Base-by-base conservation (phyloP, 1,140 invertebrate species). In the Drosophila teissieri region DNA sequence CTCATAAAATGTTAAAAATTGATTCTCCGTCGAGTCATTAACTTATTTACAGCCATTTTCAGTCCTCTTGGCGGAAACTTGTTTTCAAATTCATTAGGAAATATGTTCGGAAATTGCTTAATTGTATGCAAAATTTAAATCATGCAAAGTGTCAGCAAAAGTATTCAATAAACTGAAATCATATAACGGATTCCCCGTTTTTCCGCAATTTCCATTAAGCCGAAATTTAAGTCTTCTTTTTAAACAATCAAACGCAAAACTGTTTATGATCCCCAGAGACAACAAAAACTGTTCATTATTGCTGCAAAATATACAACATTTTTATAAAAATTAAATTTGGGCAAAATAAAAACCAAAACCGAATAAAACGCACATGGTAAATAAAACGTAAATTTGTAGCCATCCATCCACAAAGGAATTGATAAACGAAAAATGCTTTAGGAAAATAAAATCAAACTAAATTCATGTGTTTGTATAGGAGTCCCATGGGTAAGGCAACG, bases 11-110 rank as follows among this genome's bases (percentile, higher is more conserved):
- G 76, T 73, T 69, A 62, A 68, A 82, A 90, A 90, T 90, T 90
- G 85, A 90, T 85, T 90, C 85, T 82, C 73, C 40, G 72, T 76
- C 86, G 48, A 80, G 81, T 83, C 85, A 90, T 90, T 90, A 90
- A 90, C 45, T 90, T 90, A 63, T 60, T 75, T 80, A 75, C 55
- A 65, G 27, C 45, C 34, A 46, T 34, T 70, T 58, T 22, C 7
- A 31, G 8, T 31, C 12, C 6, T 34, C n/a, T 10, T 15, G 27
- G 14, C 4, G 11, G 60, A 31, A 34, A 57, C 27, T 65, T 37
- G 11, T n/a, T 31, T 7, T 11, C n/a, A 49, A 73, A 48, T 57
- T 42, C 36, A 44, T 24, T 57, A 49, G 70, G 62, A 55, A 46
- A 46, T 69, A 40, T 24, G 14, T 31, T 24, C 12, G 14, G 4